phyloP scores from a whole-genome alignment of 2,113 vertebrate species.

The Ranitomeya imitator region DNA sequence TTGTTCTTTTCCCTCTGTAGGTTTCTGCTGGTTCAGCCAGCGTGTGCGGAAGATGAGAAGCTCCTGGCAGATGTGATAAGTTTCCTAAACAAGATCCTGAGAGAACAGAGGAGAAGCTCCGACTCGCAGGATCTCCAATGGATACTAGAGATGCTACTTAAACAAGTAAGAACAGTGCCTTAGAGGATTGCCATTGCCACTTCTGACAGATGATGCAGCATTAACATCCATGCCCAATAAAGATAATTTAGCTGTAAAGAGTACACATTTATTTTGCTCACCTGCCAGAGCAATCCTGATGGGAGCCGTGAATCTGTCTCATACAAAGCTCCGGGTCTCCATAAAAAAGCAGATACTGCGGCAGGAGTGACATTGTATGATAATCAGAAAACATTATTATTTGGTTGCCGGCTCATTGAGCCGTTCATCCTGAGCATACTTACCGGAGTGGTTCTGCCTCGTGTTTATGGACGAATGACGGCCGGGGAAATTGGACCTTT shows the following conservation, averaged over 20 bases:
- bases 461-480: conserved; percentile 13
- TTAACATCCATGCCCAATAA: conserved; percentile 56
- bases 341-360: conserved; percentile 53
- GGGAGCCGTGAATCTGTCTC: conserved; percentile 53
- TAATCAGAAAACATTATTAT: conserved; percentile 54
- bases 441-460: neutral
- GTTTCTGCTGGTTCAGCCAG: conserved; percentile 91
- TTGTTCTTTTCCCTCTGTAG: conserved; percentile 67
- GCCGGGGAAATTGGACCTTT: neutral
- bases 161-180: conserved; percentile 74
- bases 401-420: conserved; percentile 40
- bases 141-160: conserved; percentile 87
- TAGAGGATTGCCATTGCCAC: conserved; percentile 54
- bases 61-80: conserved; percentile 85
- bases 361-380: conserved; percentile 53
- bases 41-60: conserved; percentile 87
- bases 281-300: conserved; percentile 50
- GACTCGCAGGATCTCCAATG: conserved; percentile 79
- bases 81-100: conserved; percentile 85
- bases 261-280: conserved; percentile 58
- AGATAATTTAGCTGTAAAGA: conserved; percentile 58
- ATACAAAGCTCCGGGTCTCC: conserved; percentile 39
- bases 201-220: conserved; percentile 48
- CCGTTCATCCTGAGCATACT: conserved; percentile 44
- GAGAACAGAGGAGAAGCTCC: conserved; percentile 69